These are phyloP conservation scores for Atherix ibis DNA, from an alignment of 2,888 invertebrate genomes.

Conservation along the genomic window DNA sequence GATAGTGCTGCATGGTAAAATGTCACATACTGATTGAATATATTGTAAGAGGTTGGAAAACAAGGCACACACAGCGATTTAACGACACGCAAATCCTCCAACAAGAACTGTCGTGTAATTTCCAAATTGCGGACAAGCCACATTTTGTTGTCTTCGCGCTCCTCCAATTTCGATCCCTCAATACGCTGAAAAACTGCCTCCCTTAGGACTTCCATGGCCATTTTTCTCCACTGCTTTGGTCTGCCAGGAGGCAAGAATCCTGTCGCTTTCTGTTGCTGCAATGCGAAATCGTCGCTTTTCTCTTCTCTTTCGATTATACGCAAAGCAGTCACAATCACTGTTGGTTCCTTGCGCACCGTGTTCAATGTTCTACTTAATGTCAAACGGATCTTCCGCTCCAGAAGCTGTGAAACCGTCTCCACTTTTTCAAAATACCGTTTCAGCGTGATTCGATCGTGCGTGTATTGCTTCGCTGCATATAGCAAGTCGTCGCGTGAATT, in stretches of 20 bases:
- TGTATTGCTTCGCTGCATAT: slow-evolving; percentile 77
- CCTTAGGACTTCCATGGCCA: slow-evolving; percentile 68
- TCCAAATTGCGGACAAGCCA: slow-evolving; percentile 94
- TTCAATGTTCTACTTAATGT: slow-evolving; percentile 81
- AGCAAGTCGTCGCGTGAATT: slow-evolving; percentile 91
- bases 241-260: slow-evolving; percentile 89
- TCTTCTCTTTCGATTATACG: slow-evolving; percentile 96
- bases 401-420: slow-evolving; percentile 67
- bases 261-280: slow-evolving; percentile 43
- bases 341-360: slow-evolving; percentile 87
- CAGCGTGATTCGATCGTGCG: slow-evolving; percentile 79
- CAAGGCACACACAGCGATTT: slow-evolving; percentile 82
- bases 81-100: slow-evolving; percentile 82
- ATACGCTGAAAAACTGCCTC: slow-evolving; percentile 68
- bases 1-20: slow-evolving; percentile 89
- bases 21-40: slow-evolving; percentile 74
- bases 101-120: slow-evolving; percentile 65
- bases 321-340: slow-evolving; percentile 87
- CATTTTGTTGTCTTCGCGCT: slow-evolving; percentile 76
- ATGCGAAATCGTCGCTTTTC: slow-evolving; percentile 76
- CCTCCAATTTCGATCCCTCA: slow-evolving; percentile 90
- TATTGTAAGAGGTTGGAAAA: slow-evolving; percentile 90
- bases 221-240: slow-evolving; percentile 80
- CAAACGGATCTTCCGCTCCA: slow-evolving; percentile 84
- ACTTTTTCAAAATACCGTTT: slow-evolving; percentile 96